Evolutionary conservation across 2,888 invertebrate species (phyloP).

Genomic region (Hesperia comma): DNA sequence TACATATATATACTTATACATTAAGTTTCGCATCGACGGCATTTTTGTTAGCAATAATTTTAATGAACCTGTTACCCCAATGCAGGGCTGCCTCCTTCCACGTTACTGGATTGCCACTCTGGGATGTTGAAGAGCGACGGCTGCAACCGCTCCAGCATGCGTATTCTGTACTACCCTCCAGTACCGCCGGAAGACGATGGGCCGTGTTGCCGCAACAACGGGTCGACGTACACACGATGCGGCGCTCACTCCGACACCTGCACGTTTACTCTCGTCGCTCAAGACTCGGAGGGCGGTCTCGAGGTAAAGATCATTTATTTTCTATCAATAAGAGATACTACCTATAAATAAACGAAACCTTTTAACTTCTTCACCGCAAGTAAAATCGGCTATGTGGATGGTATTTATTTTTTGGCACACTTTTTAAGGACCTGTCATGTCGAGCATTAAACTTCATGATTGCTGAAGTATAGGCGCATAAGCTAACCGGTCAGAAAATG

Average conservation of each 20-base stretch:
- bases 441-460: too few species aligned
- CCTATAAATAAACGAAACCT: too few species aligned
- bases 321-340: too few species aligned
- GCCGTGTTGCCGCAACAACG: constrained; percentile 65
- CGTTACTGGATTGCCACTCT: constrained; percentile 86
- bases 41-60: background rate
- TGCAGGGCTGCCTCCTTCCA: constrained; percentile 84
- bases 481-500: too few species aligned
- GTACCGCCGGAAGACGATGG: constrained; percentile 85
- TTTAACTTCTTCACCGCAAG: too few species aligned
- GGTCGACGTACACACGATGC: constrained; percentile 83
- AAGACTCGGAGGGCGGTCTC: constrained; percentile 90
- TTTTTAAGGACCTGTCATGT: too few species aligned
- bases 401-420: too few species aligned
- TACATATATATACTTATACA: too few species aligned
- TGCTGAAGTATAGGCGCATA: too few species aligned
- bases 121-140: constrained; percentile 86
- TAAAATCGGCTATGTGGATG: too few species aligned
- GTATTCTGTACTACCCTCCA: constrained; percentile 89
- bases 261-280: constrained; percentile 88
- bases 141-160: constrained; percentile 86
- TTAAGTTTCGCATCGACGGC: too few species aligned
- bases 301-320: constrained; percentile 72
- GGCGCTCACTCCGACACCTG: constrained; percentile 90
- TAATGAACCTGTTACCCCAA: background rate